These are phyloP conservation scores for Baryphthengus martii DNA, from an alignment of 2,113 vertebrate species.

Conservation along the genomic window DNA sequence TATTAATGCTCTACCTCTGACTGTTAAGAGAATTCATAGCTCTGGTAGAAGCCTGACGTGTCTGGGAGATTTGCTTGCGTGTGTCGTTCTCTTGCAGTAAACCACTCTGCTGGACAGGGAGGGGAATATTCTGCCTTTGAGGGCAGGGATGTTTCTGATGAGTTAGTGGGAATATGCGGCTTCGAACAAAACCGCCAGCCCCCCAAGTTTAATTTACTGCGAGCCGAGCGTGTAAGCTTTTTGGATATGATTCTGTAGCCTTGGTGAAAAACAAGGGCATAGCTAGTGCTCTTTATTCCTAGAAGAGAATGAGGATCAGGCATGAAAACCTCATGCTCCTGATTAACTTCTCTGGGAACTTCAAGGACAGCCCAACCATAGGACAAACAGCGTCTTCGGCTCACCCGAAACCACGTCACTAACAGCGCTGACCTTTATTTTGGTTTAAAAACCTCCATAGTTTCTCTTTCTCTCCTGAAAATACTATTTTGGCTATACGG, in stretches of 20 bases:
- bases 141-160: not conserved
- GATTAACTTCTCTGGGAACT: not conserved
- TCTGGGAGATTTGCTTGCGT: constrained; percentile 30
- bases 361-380: not conserved
- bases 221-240: not conserved
- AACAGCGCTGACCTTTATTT: not conserved
- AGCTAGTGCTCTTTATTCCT: not conserved
- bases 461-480: not conserved
- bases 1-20: constrained; percentile 42
- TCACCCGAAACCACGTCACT: not conserved
- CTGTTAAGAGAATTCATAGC: constrained; percentile 34
- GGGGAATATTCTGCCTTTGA: not conserved
- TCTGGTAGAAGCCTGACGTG: constrained; percentile 43
- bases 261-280: not conserved
- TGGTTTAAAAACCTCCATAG: not conserved
- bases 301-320: not conserved
- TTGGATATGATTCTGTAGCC: not conserved
- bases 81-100: constrained; percentile 42
- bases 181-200: not conserved
- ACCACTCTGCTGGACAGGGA: constrained; percentile 29
- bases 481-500: not conserved
- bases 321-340: not conserved
- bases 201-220: not conserved
- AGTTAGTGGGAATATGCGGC: not conserved
- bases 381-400: not conserved